Evolutionary conservation across 2,797 vertebrate species (phyloP).

Genomic region (Silurus aristotelis): DNA sequence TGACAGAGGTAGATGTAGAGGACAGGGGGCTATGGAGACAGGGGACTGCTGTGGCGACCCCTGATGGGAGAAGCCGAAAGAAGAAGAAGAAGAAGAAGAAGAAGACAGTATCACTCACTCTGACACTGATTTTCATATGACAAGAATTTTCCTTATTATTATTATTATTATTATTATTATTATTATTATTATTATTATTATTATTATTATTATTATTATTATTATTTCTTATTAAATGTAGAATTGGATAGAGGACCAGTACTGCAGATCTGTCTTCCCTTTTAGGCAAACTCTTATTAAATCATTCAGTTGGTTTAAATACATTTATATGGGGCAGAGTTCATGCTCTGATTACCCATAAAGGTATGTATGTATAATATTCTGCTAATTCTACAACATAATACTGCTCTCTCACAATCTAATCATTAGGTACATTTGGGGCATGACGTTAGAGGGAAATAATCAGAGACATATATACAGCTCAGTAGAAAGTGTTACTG

Average conservation of each 20-base stretch:
- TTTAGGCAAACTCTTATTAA: neutral
- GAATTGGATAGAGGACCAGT: neutral
- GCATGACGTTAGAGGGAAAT: neutral
- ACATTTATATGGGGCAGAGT: neutral
- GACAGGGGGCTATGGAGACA: too few relatives aligned
- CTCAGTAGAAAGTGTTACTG: neutral
- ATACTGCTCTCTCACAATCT: neutral
- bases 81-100: too few relatives aligned
- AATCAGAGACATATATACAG: neutral
- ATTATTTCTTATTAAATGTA: too few relatives aligned
- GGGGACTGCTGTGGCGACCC: too few relatives aligned
- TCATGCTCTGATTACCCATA: neutral
- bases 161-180: too few relatives aligned
- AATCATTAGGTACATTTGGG: neutral
- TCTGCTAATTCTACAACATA: neutral
- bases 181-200: too few relatives aligned
- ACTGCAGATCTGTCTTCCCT: neutral
- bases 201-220: too few relatives aligned
- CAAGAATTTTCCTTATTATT: neutral
- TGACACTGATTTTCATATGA: conserved; percentile 2
- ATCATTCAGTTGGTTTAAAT: neutral
- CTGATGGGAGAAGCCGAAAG: too few relatives aligned
- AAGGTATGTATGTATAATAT: neutral
- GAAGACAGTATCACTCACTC: neutral
- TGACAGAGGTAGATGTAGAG: too few relatives aligned